A percentile compares a stretch with the other conserved stretches of the same genome.
These are phyloP conservation scores for Rhynchotus rufescens DNA, from an alignment of 2,797 vertebrate genomes.

Conservation along the genomic window DNA sequence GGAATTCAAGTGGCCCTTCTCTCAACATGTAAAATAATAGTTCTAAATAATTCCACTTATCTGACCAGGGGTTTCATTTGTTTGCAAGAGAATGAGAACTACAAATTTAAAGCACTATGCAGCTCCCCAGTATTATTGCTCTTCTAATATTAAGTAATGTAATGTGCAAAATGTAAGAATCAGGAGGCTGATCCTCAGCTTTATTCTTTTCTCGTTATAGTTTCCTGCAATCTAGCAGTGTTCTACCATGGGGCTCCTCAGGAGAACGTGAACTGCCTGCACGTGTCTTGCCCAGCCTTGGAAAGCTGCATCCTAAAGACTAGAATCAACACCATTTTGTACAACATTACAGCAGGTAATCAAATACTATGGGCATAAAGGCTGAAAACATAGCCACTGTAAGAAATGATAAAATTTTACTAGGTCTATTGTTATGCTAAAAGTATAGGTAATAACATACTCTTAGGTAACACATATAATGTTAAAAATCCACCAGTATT, in stretches of 20 bases:
- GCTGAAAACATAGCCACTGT: not conserved
- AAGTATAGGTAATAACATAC: not conserved
- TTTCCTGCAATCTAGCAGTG: conserved; percentile 93
- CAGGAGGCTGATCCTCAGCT: not conserved
- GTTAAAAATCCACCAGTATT: not conserved
- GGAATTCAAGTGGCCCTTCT: not conserved
- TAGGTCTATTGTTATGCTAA: not conserved
- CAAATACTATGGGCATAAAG: not conserved
- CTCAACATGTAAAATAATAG: not conserved
- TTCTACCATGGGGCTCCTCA: conserved; percentile 87
- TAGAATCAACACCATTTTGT: conserved; percentile 85
- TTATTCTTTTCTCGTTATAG: conserved; percentile 72
- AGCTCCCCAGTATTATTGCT: not conserved
- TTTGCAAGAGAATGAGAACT: not conserved
- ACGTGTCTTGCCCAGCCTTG: conserved; percentile 89
- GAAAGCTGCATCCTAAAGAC: conserved; percentile 90
- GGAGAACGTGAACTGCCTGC: conserved; percentile 88
- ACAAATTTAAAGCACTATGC: not conserved
- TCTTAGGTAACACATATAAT: not conserved
- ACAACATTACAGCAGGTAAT: conserved; percentile 92
- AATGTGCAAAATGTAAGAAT: not conserved
- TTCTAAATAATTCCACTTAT: not conserved
- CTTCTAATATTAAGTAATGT: not conserved
- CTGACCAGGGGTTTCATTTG: not conserved
- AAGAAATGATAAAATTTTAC: not conserved